These are phyloP conservation scores for Apaloderma vittatum DNA, from an alignment of 2,113 vertebrate genomes.

Conservation along the genomic window DNA sequence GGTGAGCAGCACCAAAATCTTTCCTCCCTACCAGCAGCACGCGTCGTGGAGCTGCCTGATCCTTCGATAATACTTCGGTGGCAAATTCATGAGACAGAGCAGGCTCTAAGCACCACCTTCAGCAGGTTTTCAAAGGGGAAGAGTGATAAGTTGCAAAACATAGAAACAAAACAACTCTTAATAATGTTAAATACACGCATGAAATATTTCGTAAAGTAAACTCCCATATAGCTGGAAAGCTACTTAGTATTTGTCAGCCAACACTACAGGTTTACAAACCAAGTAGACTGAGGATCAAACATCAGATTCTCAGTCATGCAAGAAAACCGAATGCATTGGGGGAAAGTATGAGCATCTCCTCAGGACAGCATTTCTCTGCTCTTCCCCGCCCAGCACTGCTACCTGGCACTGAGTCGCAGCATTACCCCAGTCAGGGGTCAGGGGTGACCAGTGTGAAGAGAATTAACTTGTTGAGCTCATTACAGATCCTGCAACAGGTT, in stretches of 20 bases:
- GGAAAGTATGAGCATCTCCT: neutral
- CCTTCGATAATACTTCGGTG: accelerated
- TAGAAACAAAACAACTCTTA: neutral
- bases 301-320: neutral
- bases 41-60: accelerated
- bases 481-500: neutral
- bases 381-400: neutral
- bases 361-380: neutral
- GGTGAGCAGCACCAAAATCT: neutral
- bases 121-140: neutral
- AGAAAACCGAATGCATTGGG: accelerated
- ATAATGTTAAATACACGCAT: neutral
- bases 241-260: neutral
- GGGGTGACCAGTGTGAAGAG: accelerated
- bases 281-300: neutral
- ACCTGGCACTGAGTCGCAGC: neutral
- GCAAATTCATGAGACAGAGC: neutral
- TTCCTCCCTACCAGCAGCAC: accelerated
- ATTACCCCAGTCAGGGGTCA: accelerated
- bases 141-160: neutral
- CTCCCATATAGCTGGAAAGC: neutral
- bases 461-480: neutral
- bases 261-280: neutral
- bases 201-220: neutral
- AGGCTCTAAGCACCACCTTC: neutral